Evolutionary conservation across 2,797 vertebrate species (phyloP).

Genomic region (Sebastes wilsoni): DNA sequence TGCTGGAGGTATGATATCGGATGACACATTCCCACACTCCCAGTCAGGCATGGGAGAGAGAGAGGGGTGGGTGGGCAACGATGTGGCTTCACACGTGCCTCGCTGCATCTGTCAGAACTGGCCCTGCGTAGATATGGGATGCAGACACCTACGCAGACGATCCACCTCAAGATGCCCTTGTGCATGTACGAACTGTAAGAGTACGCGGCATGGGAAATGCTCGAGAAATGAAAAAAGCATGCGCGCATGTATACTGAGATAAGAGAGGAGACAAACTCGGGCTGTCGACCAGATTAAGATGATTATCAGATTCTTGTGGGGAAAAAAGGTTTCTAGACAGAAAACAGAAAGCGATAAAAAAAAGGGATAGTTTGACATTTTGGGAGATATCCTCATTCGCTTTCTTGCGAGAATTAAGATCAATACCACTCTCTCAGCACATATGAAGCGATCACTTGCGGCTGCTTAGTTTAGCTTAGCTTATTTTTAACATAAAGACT

Average conservation of each 20-base stretch:
- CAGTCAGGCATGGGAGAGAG: constrained; percentile 46
- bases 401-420: neutral
- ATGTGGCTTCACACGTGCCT: constrained; percentile 54
- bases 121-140: constrained; percentile 28
- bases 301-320: constrained; percentile 34
- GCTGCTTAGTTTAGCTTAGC: neutral
- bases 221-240: constrained; percentile 15
- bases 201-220: neutral
- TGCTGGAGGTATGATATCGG: constrained; percentile 57
- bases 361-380: neutral
- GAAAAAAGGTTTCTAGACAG: neutral
- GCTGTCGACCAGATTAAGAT: constrained; percentile 41
- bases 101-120: constrained; percentile 37
- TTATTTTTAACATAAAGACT: neutral
- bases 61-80: constrained; percentile 12
- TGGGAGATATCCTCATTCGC: neutral
- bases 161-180: constrained; percentile 26
- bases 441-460: neutral
- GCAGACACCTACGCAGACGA: constrained; percentile 48
- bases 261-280: constrained; percentile 42
- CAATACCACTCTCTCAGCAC: neutral
- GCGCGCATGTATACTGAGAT: constrained; percentile 24
- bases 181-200: constrained; percentile 1
- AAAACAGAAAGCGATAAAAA: neutral
- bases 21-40: constrained; percentile 75